Percentiles rank a stretch among this genome's conserved stretches.
These are phyloP conservation scores for Alca torda DNA, from an alignment of 2,797 vertebrate genomes.

Conservation along the genomic window DNA sequence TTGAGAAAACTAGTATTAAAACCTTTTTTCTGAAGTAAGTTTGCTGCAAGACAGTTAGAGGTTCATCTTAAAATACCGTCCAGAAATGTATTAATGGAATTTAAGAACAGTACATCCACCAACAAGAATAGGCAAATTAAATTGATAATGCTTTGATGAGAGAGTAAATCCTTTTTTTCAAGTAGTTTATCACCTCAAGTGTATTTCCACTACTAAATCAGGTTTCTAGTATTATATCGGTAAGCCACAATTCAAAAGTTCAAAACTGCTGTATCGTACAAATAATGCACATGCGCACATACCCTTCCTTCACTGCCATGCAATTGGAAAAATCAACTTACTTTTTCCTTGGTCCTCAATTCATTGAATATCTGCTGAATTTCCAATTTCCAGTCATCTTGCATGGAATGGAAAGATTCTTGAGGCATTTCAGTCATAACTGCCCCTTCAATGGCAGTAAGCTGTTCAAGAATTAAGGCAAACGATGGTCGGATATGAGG, in stretches of 20 bases:
- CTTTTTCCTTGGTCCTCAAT: slow-evolving; percentile 95
- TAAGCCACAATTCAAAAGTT: neutral
- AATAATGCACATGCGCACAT: neutral
- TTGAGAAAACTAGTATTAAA: neutral
- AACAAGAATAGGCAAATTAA: neutral
- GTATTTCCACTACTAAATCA: neutral
- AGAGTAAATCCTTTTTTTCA: neutral
- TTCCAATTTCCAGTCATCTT: slow-evolving; percentile 97
- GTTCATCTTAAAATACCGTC: neutral
- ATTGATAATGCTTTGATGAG: neutral
- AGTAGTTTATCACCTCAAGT: neutral
- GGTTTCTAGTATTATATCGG: neutral
- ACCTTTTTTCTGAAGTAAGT: neutral
- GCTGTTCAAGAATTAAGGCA: slow-evolving; percentile 92
- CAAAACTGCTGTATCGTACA: neutral
- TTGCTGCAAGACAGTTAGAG: neutral
- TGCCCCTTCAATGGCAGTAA: slow-evolving; percentile 90
- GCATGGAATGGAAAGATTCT: slow-evolving; percentile 98
- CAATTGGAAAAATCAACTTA: slow-evolving; percentile 52
- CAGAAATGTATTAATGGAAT: neutral
- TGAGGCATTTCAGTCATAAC: slow-evolving; percentile 95
- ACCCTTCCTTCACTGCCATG: neutral
- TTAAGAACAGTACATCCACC: neutral
- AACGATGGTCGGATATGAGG: slow-evolving; percentile 94
- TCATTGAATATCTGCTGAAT: slow-evolving; percentile 98